Percentiles rank a stretch among this genome's conserved stretches.
phyloP scores from a whole-genome alignment of 2,113 vertebrate genomes.

The Hemichromis elongatus region DNA sequence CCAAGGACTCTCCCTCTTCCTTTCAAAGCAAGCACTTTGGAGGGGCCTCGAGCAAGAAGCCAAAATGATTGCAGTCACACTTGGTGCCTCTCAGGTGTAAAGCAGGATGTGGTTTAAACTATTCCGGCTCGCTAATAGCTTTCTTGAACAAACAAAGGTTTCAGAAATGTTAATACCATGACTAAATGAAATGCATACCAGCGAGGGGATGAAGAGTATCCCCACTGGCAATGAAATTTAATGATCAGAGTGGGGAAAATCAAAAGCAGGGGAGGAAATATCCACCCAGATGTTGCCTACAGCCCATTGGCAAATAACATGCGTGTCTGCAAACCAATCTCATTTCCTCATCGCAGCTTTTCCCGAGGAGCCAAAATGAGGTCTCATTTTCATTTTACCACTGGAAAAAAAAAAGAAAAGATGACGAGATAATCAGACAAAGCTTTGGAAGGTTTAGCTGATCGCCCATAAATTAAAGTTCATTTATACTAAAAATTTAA shows the following conservation, averaged over 20 bases:
- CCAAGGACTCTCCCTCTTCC: not conserved
- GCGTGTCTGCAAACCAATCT: slow-evolving; percentile 26
- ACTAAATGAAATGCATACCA: slow-evolving; percentile 38
- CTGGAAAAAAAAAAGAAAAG: not conserved
- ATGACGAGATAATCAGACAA: slow-evolving; percentile 14
- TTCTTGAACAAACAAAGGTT: slow-evolving; percentile 46
- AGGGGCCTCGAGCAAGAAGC: not conserved
- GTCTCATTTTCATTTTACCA: slow-evolving; percentile 38
- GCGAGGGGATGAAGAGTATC: not conserved
- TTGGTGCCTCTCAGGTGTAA: slow-evolving; percentile 3
- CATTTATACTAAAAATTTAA: not conserved
- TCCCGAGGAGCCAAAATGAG: not conserved
- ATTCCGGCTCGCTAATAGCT: not conserved
- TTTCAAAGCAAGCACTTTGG: not conserved
- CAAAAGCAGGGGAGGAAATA: slow-evolving; percentile 9
- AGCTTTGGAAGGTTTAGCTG: slow-evolving; percentile 24
- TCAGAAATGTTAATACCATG: slow-evolving; percentile 31
- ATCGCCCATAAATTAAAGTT: slow-evolving; percentile 34
- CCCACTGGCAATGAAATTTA: slow-evolving; percentile 24
- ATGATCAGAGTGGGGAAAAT: slow-evolving; percentile 36
- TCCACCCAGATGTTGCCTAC: not conserved
- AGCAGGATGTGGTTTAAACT: not conserved
- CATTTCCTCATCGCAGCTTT: not conserved
- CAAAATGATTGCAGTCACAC: not conserved
- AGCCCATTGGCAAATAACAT: slow-evolving; percentile 12